Evolutionary conservation across 1,140 invertebrate species (phyloP).

Genomic region (Drosophila paulistorum): DNA sequence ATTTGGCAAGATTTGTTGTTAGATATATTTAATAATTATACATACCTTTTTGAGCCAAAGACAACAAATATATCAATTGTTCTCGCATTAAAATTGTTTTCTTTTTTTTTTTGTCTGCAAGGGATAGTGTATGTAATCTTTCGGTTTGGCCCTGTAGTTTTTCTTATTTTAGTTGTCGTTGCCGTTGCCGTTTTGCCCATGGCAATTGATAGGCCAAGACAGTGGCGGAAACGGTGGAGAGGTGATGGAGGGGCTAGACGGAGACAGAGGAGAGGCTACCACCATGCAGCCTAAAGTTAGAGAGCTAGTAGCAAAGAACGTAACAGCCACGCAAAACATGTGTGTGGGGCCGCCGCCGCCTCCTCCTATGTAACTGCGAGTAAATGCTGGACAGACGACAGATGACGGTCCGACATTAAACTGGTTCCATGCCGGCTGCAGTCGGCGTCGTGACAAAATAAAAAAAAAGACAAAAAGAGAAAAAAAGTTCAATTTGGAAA

Average conservation of each 20-base stretch:
- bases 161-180: slow-evolving; percentile 37
- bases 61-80: no score
- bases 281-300: not conserved
- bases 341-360: slow-evolving; percentile 11
- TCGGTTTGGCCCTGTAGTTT: slow-evolving; percentile 14
- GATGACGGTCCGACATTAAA: slow-evolving; percentile 14
- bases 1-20: no score
- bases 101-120: no score
- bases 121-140: no score
- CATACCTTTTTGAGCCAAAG: no score
- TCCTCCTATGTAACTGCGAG: slow-evolving; percentile 52
- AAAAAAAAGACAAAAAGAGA: slow-evolving; percentile 14
- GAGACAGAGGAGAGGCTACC: not conserved
- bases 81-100: no score
- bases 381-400: slow-evolving; percentile 42
- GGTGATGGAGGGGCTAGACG: not conserved
- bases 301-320: slow-evolving; percentile 1
- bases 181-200: slow-evolving; percentile 54
- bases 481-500: slow-evolving; percentile 79
- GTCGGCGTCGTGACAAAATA: not conserved
- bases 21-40: no score
- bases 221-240: not conserved
- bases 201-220: slow-evolving; percentile 51
- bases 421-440: slow-evolving; percentile 44
- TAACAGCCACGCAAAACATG: slow-evolving; percentile 13